Evolutionary conservation across 2,888 invertebrate genomes (phyloP), one percentile per base, ranked within the genome.

Genomic region (Pseudococcus viburni): DNA sequence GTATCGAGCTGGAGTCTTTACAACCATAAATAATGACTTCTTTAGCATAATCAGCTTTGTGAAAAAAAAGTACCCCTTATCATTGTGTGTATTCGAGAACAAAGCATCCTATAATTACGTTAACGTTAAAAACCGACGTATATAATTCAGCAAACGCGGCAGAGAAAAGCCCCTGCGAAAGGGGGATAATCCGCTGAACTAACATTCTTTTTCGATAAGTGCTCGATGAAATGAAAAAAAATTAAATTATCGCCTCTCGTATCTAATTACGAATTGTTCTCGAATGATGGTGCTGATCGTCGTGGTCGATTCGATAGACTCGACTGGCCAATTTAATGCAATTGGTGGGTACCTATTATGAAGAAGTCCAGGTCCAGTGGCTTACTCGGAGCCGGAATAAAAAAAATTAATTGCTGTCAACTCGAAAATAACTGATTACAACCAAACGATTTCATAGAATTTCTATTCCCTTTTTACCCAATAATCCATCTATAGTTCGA

Each of bases 91-190:
- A 33, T 33, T 33, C 80, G 80, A 80, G 80, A 46, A 80, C 80
- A 80, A 80, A 80, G 80, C 80, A 42, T 80, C 80, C 80, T 80
- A 42, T 80, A 80, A 80, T 80, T 80, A 80, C 80, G 80, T 80
- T 80, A 80, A 80, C 80, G 39, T 73, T 73, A 33, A 73, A 73
- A 73, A 73, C 68, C 68, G 68, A 73, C 68, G 68, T 73, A 73
- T 73, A 73, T 73, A 73, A 73, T 73, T 73, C 68, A 33, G 68
- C 68, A 17, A 9, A 12, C 12, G 68, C n/a, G 19, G 19, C 6
- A 59, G 59, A 59, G 19, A 19, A 59, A n/a, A 33, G 26, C 26
- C 26, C 26, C 26, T 19, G 42, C 80, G 11, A 80, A 42, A 80
- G 42, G 80, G 80, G 80, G 42, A 42, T 80, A 80, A 80, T 80